Evolutionary conservation across 37 sponge, comb jelly and placozoan species (phyloP).

Genomic region (Halichondria panicea): DNA sequence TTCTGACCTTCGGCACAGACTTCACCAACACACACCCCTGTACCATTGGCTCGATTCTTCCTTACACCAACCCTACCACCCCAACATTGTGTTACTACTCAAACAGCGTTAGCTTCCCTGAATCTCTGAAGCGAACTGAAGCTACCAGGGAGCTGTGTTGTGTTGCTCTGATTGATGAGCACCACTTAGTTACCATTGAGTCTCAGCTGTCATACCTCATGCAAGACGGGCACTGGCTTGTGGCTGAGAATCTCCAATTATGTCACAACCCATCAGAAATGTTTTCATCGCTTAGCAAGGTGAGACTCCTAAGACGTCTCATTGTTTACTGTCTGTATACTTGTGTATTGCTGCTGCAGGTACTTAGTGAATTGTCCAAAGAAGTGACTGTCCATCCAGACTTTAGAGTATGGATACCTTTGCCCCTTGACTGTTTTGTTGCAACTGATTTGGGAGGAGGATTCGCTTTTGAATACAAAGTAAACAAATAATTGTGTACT

Average conservation of each 20-base stretch:
- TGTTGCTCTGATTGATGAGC: not conserved
- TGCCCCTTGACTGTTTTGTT: not conserved
- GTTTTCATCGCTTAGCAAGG: not conserved
- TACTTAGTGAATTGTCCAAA: not conserved
- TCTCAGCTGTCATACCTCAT: not conserved
- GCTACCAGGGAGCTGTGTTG: not conserved
- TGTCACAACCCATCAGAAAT: not conserved
- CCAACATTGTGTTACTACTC: not conserved
- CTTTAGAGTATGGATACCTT: slow-evolving; percentile 12
- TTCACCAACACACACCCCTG: not conserved
- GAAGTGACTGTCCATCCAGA: not conserved
- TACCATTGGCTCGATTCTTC: not conserved
- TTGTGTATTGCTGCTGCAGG: not conserved
- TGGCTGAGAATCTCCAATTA: slow-evolving; percentile 27
- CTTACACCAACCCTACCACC: not conserved
- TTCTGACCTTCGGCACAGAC: slow-evolving; percentile 11
- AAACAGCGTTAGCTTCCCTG: not conserved
- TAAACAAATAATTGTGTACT: too few species aligned
- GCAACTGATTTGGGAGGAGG: not conserved
- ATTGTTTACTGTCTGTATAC: not conserved
- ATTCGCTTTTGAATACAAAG: not conserved
- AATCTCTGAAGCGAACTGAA: not conserved
- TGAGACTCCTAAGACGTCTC: too few species aligned
- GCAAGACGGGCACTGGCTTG: slow-evolving; percentile 11
- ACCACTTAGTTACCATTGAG: not conserved